Percentiles rank a stretch among this genome's conserved stretches.
phyloP scores from a whole-genome alignment of 2,113 vertebrate species.

The Ascaphus truei region DNA sequence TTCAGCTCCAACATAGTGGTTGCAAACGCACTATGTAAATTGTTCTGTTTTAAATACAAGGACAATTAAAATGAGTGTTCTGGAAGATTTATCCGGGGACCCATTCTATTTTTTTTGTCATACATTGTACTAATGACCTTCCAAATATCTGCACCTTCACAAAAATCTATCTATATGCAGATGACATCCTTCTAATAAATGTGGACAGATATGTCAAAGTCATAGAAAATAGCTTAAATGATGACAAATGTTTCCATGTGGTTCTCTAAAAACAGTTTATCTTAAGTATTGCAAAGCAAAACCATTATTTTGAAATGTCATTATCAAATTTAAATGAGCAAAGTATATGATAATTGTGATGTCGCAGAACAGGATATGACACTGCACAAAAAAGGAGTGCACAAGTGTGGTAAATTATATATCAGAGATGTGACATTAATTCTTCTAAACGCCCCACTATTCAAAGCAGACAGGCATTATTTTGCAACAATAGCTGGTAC shows the following conservation, averaged over 20 bases:
- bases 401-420: constrained; percentile 1
- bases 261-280: constrained; percentile 38
- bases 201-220: constrained; percentile 39
- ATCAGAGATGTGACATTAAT: constrained; percentile 10
- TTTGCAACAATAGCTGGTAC: no score
- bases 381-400: neutral
- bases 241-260: constrained; percentile 39
- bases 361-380: neutral
- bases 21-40: constrained; percentile 37
- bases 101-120: constrained; percentile 28
- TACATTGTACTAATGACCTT: constrained; percentile 38
- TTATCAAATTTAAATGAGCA: constrained; percentile 36
- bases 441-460: neutral
- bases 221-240: constrained; percentile 38
- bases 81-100: constrained; percentile 36
- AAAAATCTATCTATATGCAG: constrained; percentile 38
- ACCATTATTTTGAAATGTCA: constrained; percentile 38
- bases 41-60: constrained; percentile 39
- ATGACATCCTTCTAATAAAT: constrained; percentile 38
- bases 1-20: constrained; percentile 33
- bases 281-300: constrained; percentile 39
- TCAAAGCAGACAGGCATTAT: neutral
- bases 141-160: constrained; percentile 36
- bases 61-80: constrained; percentile 39
- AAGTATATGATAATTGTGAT: constrained; percentile 1